These are phyloP conservation scores for Frankliniella intonsa DNA, from an alignment of 2,888 invertebrate species.

Conservation along the genomic window DNA sequence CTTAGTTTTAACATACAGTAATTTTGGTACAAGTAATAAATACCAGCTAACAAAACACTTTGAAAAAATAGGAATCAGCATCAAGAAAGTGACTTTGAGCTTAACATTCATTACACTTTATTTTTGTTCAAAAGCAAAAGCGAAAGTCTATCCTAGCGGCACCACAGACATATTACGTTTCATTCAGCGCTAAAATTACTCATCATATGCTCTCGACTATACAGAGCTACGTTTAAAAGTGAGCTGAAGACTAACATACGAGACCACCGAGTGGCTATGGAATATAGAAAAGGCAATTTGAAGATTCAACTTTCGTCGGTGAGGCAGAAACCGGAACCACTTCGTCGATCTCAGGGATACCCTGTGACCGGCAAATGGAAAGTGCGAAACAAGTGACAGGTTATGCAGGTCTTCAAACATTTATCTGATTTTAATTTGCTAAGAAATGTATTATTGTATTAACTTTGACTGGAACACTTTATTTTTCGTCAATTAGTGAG, in stretches of 20 bases:
- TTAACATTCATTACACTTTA: neutral
- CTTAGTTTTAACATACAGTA: neutral
- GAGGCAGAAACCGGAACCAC: neutral
- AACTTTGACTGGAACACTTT: no score
- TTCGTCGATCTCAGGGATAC: no score
- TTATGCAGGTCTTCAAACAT: no score
- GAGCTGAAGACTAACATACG: slow-evolving; percentile 9
- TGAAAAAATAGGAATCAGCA: slow-evolving; percentile 16
- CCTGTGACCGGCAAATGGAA: no score
- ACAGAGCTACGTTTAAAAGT: neutral
- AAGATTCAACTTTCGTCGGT: neutral
- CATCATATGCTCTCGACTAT: neutral
- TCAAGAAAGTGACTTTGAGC: slow-evolving; percentile 16
- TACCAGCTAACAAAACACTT: slow-evolving; percentile 7
- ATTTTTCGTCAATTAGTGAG: no score
- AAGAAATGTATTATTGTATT: no score
- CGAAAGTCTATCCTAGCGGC: neutral
- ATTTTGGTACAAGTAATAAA: neutral
- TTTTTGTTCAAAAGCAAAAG: neutral
- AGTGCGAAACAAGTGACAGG: no score
- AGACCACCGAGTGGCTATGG: slow-evolving; percentile 19
- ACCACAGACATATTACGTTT: neutral
- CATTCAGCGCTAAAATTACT: slow-evolving; percentile 12
- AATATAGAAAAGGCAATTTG: neutral
- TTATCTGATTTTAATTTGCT: no score